Evolutionary conservation across 2,113 vertebrate genomes (phyloP), one percentile per base, ranked within the genome.

Genomic region (Marmota monax): DNA sequence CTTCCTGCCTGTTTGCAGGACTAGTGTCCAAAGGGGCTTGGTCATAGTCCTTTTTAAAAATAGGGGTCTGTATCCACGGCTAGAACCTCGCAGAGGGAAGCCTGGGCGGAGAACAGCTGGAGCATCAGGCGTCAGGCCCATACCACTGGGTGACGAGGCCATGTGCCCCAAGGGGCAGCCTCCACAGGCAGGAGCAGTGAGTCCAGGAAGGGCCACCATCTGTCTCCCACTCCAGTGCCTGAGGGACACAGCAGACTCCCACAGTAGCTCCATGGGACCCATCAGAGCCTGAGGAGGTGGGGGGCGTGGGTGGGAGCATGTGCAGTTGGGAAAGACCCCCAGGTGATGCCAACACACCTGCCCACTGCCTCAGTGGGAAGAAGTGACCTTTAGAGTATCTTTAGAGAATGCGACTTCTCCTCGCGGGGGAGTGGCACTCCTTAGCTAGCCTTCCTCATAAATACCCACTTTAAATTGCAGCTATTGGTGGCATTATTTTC

Each of bases 381-480:
- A 37, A 16, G 48, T 77, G 80, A 67, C 92, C 48, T 80, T 74
- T 79, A 84, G 73, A 32, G 70, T 79, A 67, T 79, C 76, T 87
- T 70, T 32, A 78, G 77, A 90, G 82, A 86, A 79, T 51, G 3
- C 20, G 67, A 53, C 63, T 74, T 85, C 48, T 95, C 77, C 61
- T 61, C 2, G 7, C 22, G 58, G 56, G 92, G 94, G 58, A 58
- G 0, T 37, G 45, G 69, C 18, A 32, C 82, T 76, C 72, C 76
- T 61, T 70, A 88, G 94, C 88, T 78, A 83, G 85, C 23, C 94
- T 92, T 96, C 76, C 77, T 76, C 29, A 77, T 25, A 95, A 86
- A 96, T 6, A 56, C 27, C 20, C 22, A 51, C 73, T 80, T 90
- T 74, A 84, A 84, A 74, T 45, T 0, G 14, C 76, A 77, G 80